Base-by-base conservation (phyloP, 2,113 vertebrate species). In the Naja naja region DNA sequence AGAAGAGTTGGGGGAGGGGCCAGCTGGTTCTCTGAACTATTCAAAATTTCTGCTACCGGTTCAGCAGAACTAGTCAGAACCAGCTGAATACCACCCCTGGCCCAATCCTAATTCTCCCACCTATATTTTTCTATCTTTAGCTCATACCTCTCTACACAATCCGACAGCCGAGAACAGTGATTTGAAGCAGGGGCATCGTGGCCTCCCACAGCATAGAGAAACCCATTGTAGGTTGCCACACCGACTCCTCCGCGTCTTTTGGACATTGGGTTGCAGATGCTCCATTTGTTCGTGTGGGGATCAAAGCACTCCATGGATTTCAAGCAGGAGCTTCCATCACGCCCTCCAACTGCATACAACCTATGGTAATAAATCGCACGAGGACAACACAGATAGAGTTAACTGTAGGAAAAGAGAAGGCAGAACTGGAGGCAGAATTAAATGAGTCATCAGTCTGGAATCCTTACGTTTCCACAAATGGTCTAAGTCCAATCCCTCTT, bases 271-370 rank as follows among this genome's bases (percentile, higher is more conserved):
- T 99, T 98, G 81, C 99, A 99, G 22, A 98, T 94, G 90, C 98
- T 99, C 99, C 99, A 99, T 94, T 99, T 99, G 97, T 99, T 99
- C 20, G 99, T 99, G 95, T 99, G 99, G 0, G 99, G 99, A 88
- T 99, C 99, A 43, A 99, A 99, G 55, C 98, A 99, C 96, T 99
- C 99, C 98, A 99, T 99, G 7, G 99, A 99, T 95, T 98, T 98
- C 64, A 99, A 97, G 91, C 99, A 99, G 0, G 99, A 99, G 97
- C 99, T 99, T 88, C 99, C 99, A 3, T 99, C 99, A 55, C 99
- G 97, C 30, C 99, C 99, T 0, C 99, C 99, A 0, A 99, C 98
- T 0, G 99, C 99, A 69, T 99, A 99, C 53, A 99, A 94, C 55
- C 99, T 99, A 95, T 0, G 85, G 88, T 1, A 81, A 7, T 23